Conservation (phyloP, 1,140 invertebrate genomes). For the Zaprionus ornatus region DNA sequence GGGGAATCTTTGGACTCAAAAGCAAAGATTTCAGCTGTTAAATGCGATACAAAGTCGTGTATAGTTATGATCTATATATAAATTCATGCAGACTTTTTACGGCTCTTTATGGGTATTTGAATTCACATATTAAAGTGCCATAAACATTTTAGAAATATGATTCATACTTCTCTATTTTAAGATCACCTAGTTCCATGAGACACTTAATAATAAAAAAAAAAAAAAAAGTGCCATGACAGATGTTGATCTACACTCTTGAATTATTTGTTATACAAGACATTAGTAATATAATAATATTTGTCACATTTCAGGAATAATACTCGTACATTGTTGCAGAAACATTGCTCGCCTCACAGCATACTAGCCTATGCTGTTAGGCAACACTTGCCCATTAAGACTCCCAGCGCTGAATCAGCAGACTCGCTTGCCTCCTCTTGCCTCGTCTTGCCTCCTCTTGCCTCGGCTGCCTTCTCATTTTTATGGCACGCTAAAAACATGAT, state of each 20-base stretch:
- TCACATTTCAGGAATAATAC: too few relatives aligned
- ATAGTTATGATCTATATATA: background rate
- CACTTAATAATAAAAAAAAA: too few relatives aligned
- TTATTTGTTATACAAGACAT: too few relatives aligned
- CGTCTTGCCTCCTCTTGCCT: background rate
- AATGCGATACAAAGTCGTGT: background rate
- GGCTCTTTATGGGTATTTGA: too few relatives aligned
- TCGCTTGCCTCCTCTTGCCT: background rate
- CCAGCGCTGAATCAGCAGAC: background rate
- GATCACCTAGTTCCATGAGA: too few relatives aligned
- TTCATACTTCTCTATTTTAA: too few relatives aligned
- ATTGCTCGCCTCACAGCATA: background rate
- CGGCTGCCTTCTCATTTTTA: background rate
- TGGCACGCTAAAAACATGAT: constrained; percentile 3
- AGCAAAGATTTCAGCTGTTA: background rate
- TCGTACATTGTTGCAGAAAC: too few relatives aligned
- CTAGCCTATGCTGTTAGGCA: background rate
- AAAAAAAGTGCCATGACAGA: too few relatives aligned
- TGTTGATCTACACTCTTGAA: too few relatives aligned
- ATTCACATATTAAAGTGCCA: too few relatives aligned
- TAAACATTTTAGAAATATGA: too few relatives aligned
- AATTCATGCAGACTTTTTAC: background rate
- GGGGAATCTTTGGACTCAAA: background rate
- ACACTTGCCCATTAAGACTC: background rate
- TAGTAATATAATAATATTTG: too few relatives aligned